Base-by-base conservation (phyloP, 2,113 vertebrate genomes). In the Pongo pygmaeus region DNA sequence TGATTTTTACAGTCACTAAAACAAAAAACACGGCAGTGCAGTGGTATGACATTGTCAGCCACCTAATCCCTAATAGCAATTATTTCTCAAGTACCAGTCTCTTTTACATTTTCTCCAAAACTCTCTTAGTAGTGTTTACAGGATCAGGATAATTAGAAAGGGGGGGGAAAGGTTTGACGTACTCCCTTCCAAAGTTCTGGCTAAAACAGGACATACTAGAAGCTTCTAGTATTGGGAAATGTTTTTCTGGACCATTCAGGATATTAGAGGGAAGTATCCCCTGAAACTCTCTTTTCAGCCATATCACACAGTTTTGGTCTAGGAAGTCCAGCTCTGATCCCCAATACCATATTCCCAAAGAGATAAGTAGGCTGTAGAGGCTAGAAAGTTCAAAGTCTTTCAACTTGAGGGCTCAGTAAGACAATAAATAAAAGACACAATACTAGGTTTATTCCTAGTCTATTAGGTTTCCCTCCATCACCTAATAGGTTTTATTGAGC, bases 91-190 rank as follows among this genome's bases (percentile, higher is more conserved):
- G 40, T 61, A 88, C 35, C 40, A 84, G 69, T 61, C 38, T 32
- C 77, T 74, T 93, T 57, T 75, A 64, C 46, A 95, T 70, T 57
- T 96, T 81, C 40, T 97, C 70, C 55, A 86, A 43, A 90, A 92
- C 52, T 94, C 46, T 91, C 59, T 84, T 27, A 52, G 8, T 69
- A 48, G 13, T 83, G 57, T 81, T 78, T 69, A 91, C 55, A 95
- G 17, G 9, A 11, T 84, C 61, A 79, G 38, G 30, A 48, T 55
- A 93, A 96, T 61, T 46, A 75, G 80, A 90, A 96, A 23, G 52
- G 40, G 13, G 14, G 0, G 14, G 32, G 22, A 2, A 80, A 93
- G 5, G 59, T 64, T 8, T 84, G 32, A 91, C 38, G 55, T 67
- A 50, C n/a, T 70, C n/a, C 79, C 13, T 57, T 35, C 40, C 50